Evolutionary conservation across 2,797 vertebrate genomes (phyloP), one percentile per base, ranked within the genome.

Genomic region (Nannoperca australis): DNA sequence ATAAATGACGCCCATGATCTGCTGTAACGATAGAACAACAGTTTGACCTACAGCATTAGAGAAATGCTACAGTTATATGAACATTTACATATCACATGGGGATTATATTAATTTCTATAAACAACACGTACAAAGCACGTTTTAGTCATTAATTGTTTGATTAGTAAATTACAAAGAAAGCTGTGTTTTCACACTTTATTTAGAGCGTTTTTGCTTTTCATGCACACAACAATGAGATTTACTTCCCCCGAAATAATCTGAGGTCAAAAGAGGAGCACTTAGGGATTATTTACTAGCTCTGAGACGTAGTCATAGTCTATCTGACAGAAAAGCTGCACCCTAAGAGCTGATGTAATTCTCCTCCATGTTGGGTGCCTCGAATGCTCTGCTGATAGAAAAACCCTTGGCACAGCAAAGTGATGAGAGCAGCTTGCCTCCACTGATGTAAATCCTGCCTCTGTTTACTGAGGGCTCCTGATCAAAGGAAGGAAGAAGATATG

Each of bases 281-380:
- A 82, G 73, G 87, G 88, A 92, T 92, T 91, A 92, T 89, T 90
- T 90, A 85, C 79, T 64, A 70, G 84, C 78, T 71, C 73, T 38
- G 79, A 83, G 84, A 78, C 73, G 53, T 71, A 82, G 81, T 81
- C 87, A 70, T 78, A 77, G 72, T 81, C 73, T 62, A 45, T 66
- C 86, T 88, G 87, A 91, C 56, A 88, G 89, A 84, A 82, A 86
- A 78, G 79, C 86, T 88, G 78, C 70, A 82, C 74, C 85, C 68
- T 78, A 45, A 77, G 85, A 85, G 90, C 85, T 89, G 88, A 89
- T 92, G 89, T 91, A 90, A 91, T 88, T 89, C 83, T 86, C 80
- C 66, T 88, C 85, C 82, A 76, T 70, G 88, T 70, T 84, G 88
- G 84, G 66, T 53, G 83, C 86, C 82, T 88, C 65, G 75, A 86